Base-by-base conservation (phyloP, 2,113 vertebrate species). In the Arothron firmamentum region DNA sequence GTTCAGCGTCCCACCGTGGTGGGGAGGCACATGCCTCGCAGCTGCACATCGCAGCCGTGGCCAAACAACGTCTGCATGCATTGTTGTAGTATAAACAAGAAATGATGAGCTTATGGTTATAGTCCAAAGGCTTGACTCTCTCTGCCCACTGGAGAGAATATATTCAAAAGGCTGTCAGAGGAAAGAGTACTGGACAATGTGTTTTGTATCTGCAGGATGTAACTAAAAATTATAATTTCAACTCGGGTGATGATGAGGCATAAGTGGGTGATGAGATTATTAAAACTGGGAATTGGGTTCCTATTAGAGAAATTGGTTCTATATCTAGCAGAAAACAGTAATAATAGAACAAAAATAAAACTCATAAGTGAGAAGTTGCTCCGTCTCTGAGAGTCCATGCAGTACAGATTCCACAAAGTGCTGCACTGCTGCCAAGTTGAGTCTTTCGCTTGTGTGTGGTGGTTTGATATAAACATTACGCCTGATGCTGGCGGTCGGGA, bases 401-500 rank as follows among this genome's bases (percentile, higher is more conserved):
- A 15, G 14, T 15, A 43, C 38, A 56, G 25, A 47, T 59, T 75
- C 65, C 63, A 31, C 3, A n/a, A 56, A 78, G 61, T 6, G 59
- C 54, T 67, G 67, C 62, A 78, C 64, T 6, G 56, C 54, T 67
- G 67, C 62, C 4, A 18, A 19, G 60, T 62, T 28, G 67, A 66
- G 70, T 42, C 52, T 65, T 74, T 61, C 53, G 62, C 45, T 58
- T 18, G 47, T 69, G n/a, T 53, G 65, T 53, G 68, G 46, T 70
- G 47, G 67, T 72, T 78, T 52, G 58, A 64, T 71, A 63, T 18
- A 56, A 77, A 65, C 70, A 63, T n/a, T 41, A 0, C 31, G 50
- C n/a, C 67, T 49, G 41, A 67, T 65, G 50, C 64, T 56, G 69
- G 70, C 59, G 63, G 70, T 74, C 77, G 62, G 55, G 52, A 62